A percentile compares a stretch with the other conserved stretches of the same genome.
Evolutionary conservation across 2,888 invertebrate species (phyloP).

Genomic region (Periphyllus acericola): DNA sequence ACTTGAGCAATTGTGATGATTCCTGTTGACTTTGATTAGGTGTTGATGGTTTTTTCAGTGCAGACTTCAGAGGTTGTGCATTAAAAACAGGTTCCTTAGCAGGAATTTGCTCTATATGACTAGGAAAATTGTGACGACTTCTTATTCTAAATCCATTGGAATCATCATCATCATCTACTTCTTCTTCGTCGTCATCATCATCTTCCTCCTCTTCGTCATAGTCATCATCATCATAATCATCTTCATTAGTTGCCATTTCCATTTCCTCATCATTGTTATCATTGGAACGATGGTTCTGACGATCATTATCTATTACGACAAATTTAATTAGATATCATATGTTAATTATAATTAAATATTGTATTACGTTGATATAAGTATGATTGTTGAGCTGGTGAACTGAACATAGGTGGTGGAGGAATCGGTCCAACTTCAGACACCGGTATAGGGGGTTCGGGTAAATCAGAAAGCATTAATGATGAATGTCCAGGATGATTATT

Average conservation of each 20-base stretch:
- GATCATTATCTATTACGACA: constrained; percentile 51
- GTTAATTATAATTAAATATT: not conserved
- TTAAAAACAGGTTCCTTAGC: constrained; percentile 92
- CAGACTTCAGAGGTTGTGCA: constrained; percentile 91
- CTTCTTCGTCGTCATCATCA: constrained; percentile 66
- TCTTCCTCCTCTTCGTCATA: constrained; percentile 65
- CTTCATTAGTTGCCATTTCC: constrained; percentile 60
- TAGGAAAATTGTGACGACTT: constrained; percentile 72
- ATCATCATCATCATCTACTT: constrained; percentile 73
- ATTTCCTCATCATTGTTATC: constrained; percentile 52
- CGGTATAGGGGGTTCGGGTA: constrained; percentile 92
- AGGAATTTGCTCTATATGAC: constrained; percentile 89
- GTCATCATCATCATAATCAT: constrained; percentile 63
- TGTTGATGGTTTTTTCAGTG: constrained; percentile 84
- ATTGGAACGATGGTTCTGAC: constrained; percentile 28
- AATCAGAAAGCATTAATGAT: constrained; percentile 80
- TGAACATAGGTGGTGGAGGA: constrained; percentile 95
- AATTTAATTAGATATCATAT: not conserved
- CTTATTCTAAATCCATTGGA: constrained; percentile 69
- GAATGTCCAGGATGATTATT: constrained; percentile 62
- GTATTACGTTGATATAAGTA: constrained; percentile 52
- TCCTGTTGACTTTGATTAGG: constrained; percentile 79
- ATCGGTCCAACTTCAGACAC: constrained; percentile 93
- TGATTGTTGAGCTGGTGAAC: constrained; percentile 70
- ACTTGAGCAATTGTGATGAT: constrained; percentile 80